These are phyloP conservation scores for Paedocypris micromegethes DNA, from an alignment of 2,797 vertebrate species.

Conservation along the genomic window DNA sequence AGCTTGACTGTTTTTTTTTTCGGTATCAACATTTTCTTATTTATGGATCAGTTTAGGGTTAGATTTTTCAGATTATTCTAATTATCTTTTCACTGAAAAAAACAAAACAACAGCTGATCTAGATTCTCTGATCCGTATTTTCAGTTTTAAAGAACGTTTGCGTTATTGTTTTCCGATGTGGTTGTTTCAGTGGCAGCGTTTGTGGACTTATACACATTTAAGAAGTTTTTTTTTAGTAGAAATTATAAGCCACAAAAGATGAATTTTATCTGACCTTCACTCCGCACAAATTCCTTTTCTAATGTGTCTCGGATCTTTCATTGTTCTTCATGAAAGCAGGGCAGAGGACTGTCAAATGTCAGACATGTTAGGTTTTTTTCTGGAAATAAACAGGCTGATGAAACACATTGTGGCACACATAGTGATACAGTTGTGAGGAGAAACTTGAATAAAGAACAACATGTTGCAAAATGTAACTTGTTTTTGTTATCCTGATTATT, in stretches of 20 bases:
- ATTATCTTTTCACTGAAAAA: conserved; percentile 21
- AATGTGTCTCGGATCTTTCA: too few species aligned
- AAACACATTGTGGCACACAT: conserved; percentile 8
- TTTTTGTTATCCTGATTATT: conserved; percentile 69
- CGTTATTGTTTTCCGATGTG: conserved; percentile 26
- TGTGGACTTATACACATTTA: conserved; percentile 13
- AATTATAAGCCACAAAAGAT: too few species aligned
- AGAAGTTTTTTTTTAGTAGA: too few species aligned
- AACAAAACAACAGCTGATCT: conserved; percentile 24
- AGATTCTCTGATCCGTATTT: background rate
- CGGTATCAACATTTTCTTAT: conserved; percentile 40
- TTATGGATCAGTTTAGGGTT: conserved; percentile 47
- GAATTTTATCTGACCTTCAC: too few species aligned
- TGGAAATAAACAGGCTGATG: background rate
- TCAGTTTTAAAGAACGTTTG: conserved; percentile 32
- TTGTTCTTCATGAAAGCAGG: too few species aligned
- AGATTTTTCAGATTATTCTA: conserved; percentile 41
- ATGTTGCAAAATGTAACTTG: conserved; percentile 51
- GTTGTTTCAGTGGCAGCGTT: conserved; percentile 26
- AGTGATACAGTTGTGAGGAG: conserved; percentile 13
- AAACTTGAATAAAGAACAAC: conserved; percentile 62
- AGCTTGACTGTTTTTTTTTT: conserved; percentile 47
- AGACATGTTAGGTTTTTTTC: background rate
- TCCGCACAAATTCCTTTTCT: too few species aligned
- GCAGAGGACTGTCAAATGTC: conserved; percentile 13